Percentiles rank a stretch among this genome's conserved stretches.
Evolutionary conservation across 1,140 invertebrate genomes (phyloP).

Genomic region (Zaprionus nigranus): DNA sequence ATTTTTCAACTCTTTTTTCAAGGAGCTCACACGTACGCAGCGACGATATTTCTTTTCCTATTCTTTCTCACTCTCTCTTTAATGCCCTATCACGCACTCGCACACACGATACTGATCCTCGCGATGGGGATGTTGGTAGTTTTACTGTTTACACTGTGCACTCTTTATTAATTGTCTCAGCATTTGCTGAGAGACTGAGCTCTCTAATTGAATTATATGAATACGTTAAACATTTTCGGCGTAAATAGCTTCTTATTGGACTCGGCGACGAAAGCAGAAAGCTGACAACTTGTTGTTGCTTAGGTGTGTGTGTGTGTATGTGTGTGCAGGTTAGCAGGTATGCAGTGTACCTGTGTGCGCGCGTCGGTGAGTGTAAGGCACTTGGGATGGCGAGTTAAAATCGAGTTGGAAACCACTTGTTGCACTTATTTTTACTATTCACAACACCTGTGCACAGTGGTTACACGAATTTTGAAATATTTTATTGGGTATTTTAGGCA

Average conservation of each 20-base stretch:
- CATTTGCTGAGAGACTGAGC: conserved; percentile 27
- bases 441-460: conserved; percentile 11
- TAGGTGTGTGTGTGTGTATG: conserved; percentile 22
- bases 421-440: conserved; percentile 49
- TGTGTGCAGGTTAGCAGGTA: conserved; percentile 33
- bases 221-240: conserved; percentile 70
- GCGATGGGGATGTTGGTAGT: conserved; percentile 68
- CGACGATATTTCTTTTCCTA: conserved; percentile 2
- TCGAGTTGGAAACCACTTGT: conserved; percentile 66
- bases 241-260: conserved; percentile 59
- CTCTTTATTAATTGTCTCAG: conserved; percentile 22
- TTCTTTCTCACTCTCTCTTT: conserved; percentile 17
- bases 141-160: conserved; percentile 38
- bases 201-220: conserved; percentile 65
- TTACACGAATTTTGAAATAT: conserved; percentile 37
- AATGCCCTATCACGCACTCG: conserved; percentile 17
- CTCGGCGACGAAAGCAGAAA: conserved; percentile 61
- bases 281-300: conserved; percentile 53
- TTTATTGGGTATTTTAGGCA: conserved; percentile 34
- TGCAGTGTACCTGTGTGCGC: conserved; percentile 18
- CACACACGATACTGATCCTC: conserved; percentile 75
- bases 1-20: conserved; percentile 31
- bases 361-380: conserved; percentile 57
- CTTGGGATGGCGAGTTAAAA: conserved; percentile 47
- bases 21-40: conserved; percentile 28